Evolutionary conservation across 2,113 vertebrate genomes (phyloP).

Genomic region (Ariopsis seemanni): DNA sequence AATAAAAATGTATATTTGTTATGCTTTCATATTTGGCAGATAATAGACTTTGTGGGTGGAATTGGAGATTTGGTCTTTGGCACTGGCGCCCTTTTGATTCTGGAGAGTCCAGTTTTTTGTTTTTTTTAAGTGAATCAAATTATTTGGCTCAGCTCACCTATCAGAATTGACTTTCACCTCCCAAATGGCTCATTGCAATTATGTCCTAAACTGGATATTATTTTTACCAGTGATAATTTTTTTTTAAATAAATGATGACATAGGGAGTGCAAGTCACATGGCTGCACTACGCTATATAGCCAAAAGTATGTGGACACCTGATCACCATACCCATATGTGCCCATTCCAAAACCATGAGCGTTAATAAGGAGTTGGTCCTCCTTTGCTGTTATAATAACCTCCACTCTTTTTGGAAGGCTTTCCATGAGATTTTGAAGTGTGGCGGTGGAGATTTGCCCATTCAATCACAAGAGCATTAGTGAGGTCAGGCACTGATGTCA

Average conservation of each 20-base stretch:
- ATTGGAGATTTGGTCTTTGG: not conserved
- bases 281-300: not conserved
- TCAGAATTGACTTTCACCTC: not conserved
- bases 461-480: too few relatives aligned
- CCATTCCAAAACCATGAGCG: not conserved
- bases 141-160: not conserved
- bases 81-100: not conserved
- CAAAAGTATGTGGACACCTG: not conserved
- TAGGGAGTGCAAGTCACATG: not conserved
- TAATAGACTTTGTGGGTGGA: not conserved
- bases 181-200: not conserved
- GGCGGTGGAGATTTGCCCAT: too few relatives aligned
- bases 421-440: too few relatives aligned
- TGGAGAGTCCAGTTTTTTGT: not conserved
- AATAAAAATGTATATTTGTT: not conserved
- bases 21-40: not conserved
- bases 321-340: not conserved
- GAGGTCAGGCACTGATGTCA: too few relatives aligned
- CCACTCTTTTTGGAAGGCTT: too few relatives aligned
- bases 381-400: too few relatives aligned
- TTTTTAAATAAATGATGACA: not conserved
- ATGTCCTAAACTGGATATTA: not conserved
- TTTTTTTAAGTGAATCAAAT: not conserved
- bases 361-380: too few relatives aligned
- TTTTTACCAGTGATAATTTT: not conserved